Conservation (phyloP, 2,797 vertebrate species). For the Acipenser transmontanus region DNA sequence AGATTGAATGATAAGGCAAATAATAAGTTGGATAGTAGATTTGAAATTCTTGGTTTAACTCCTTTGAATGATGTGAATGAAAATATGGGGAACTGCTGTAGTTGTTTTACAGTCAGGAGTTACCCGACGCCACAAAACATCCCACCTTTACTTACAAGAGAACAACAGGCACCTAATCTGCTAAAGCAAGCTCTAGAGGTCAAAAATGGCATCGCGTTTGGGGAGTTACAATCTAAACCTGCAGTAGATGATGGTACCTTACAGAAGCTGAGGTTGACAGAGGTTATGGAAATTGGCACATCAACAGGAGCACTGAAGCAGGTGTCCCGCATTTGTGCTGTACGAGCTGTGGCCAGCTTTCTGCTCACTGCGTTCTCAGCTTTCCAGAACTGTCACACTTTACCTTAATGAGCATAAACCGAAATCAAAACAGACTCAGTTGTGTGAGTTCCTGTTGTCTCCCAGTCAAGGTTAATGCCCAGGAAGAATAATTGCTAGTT, state of each 20-base stretch:
- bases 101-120: too few species aligned
- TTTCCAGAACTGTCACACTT: conserved; percentile 1
- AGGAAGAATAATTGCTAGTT: conserved; percentile 37
- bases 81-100: too few species aligned
- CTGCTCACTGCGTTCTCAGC: not conserved
- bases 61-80: too few species aligned
- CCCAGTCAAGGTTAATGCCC: not conserved
- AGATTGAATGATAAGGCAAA: too few species aligned
- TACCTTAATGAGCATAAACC: not conserved
- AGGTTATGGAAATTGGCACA: conserved; percentile 35
- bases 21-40: too few species aligned
- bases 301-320: not conserved
- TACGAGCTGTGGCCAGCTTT: not conserved
- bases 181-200: conserved; percentile 11
- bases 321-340: not conserved
- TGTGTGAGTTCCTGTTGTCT: not conserved
- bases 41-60: too few species aligned
- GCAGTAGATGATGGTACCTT: conserved; percentile 11
- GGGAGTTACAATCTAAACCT: not conserved
- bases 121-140: too few species aligned
- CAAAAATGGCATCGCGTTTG: conserved; percentile 18
- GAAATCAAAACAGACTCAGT: not conserved
- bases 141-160: not conserved
- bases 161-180: not conserved
- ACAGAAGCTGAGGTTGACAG: conserved; percentile 11